These are phyloP conservation scores for Potorous gilbertii DNA, from an alignment of 2,797 vertebrate genomes.

Conservation along the genomic window DNA sequence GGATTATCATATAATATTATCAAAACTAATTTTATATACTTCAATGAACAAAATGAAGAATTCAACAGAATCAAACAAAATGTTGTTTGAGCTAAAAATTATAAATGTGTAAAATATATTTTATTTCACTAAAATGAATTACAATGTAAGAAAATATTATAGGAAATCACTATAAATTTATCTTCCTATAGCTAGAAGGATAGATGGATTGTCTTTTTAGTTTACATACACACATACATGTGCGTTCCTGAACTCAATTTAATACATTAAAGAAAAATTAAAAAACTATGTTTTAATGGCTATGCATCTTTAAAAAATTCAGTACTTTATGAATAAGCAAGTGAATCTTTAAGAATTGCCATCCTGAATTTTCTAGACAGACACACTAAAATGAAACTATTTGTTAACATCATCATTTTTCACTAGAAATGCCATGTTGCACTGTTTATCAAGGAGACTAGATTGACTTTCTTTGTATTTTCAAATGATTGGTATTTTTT, in stretches of 20 bases:
- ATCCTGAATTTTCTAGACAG: neutral
- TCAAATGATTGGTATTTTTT: neutral
- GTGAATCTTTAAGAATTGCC: conserved; percentile 33
- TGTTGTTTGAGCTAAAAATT: neutral
- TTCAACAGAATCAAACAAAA: neutral
- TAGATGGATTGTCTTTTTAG: neutral
- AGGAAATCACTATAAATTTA: conserved; percentile 12
- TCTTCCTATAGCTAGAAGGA: neutral
- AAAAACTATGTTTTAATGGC: neutral
- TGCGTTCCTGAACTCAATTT: neutral
- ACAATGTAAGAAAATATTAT: conserved; percentile 26
- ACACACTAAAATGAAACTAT: neutral
- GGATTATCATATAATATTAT: neutral
- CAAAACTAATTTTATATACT: neutral
- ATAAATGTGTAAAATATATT: conserved; percentile 28
- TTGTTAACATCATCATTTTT: conserved; percentile 6
- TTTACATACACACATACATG: neutral
- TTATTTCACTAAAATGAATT: conserved; percentile 10
- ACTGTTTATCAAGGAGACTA: neutral
- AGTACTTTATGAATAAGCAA: conserved; percentile 1
- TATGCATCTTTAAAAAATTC: conserved; percentile 9
- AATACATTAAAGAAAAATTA: conserved; percentile 11
- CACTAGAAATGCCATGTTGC: neutral
- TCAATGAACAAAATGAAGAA: neutral
- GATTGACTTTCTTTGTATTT: neutral